phyloP scores from a whole-genome alignment of 2,888 invertebrate genomes.

The Norana najaformis region DNA sequence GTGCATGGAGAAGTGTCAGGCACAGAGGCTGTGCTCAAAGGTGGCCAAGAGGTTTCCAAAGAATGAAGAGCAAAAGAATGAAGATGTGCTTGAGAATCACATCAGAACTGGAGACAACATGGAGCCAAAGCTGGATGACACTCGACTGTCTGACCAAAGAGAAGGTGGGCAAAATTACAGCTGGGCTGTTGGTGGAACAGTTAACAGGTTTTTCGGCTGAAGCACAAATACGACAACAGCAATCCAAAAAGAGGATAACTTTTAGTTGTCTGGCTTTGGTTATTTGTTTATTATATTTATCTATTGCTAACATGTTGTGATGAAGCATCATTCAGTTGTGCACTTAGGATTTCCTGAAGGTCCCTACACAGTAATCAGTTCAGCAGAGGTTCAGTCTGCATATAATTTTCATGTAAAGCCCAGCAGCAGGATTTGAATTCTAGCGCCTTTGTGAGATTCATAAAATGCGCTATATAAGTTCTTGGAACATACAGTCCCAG shows the following conservation, averaged over 20 bases:
- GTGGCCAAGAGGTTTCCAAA: neutral
- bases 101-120: neutral
- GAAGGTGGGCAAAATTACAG: neutral
- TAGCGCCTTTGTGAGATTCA: too few relatives aligned
- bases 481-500: too few relatives aligned
- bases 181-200: neutral
- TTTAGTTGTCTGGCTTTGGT: neutral
- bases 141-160: neutral
- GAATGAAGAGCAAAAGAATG: neutral
- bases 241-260: neutral
- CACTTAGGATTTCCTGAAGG: too few relatives aligned
- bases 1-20: constrained; percentile 84
- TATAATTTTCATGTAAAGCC: too few relatives aligned
- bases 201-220: neutral
- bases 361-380: too few relatives aligned
- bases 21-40: constrained; percentile 69
- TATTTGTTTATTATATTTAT: too few relatives aligned
- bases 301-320: too few relatives aligned
- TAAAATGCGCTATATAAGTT: too few relatives aligned
- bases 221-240: too few relatives aligned
- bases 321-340: too few relatives aligned
- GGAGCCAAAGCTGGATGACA: neutral
- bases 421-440: too few relatives aligned
- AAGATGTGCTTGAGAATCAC: neutral
- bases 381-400: too few relatives aligned